Percentiles rank a stretch among this genome's conserved stretches.
These are phyloP conservation scores for Hypsibius dujardini DNA, from an alignment of 1,140 invertebrate species.

Conservation along the genomic window DNA sequence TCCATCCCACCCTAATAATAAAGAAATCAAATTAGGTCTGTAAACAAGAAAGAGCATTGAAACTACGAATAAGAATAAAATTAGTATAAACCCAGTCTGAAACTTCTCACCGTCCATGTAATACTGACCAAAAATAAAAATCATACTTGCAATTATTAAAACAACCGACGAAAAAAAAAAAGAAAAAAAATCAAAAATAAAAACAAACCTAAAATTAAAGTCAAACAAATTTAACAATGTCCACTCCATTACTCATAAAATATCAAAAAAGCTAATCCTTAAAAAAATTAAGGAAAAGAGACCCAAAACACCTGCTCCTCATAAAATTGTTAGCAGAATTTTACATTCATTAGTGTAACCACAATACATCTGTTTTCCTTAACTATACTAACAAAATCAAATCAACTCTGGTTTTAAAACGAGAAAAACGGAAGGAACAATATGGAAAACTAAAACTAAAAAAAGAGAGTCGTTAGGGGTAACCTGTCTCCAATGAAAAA, in stretches of 20 bases:
- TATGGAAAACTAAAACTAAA: not conserved
- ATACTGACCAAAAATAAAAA: not conserved
- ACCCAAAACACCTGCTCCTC: not conserved
- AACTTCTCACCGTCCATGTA: not conserved
- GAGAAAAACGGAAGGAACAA: not conserved
- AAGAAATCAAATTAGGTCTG: not conserved
- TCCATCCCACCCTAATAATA: conserved; percentile 4
- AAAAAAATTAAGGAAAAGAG: conserved; percentile 3
- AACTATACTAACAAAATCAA: not conserved
- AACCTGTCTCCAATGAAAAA: conserved; percentile 8
- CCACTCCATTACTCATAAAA: not conserved
- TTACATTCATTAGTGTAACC: not conserved
- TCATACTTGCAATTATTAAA: not conserved
- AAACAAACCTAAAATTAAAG: not conserved
- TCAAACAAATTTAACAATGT: not conserved
- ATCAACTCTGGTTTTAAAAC: not conserved
- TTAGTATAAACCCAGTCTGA: not conserved
- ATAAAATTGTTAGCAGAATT: conserved; percentile 1
- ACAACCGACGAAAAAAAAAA: not conserved
- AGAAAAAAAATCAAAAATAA: conserved; percentile 3
- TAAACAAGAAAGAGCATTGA: not conserved
- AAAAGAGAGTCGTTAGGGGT: not conserved
- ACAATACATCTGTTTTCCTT: not conserved
- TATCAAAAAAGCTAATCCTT: conserved; percentile 3
- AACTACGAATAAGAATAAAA: not conserved